phyloP scores from a whole-genome alignment of 2,797 vertebrate genomes.

The Tiaroga cobitis region DNA sequence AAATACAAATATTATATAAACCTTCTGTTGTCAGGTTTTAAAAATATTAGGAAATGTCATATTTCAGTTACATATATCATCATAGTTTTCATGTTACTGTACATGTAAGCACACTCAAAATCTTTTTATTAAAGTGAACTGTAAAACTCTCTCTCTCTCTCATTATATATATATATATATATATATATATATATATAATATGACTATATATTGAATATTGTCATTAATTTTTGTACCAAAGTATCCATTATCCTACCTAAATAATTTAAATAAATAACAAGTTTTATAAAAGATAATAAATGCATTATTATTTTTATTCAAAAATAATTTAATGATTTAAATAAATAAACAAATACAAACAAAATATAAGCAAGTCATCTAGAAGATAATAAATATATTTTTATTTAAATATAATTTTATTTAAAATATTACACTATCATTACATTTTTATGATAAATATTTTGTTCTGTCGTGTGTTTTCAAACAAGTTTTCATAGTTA shows the following conservation, averaged over 20 bases:
- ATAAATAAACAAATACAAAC: background rate
- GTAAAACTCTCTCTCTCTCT: too few relatives aligned
- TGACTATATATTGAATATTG: background rate
- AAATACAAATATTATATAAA: background rate
- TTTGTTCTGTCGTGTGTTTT: background rate
- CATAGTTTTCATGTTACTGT: too few relatives aligned
- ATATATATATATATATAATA: too few relatives aligned
- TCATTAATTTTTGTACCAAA: background rate
- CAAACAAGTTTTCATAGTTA: background rate
- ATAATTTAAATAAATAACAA: background rate
- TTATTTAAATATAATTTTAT: background rate
- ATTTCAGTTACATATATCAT: too few relatives aligned
- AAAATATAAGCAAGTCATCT: background rate
- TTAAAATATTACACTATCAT: background rate
- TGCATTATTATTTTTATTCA: too few relatives aligned
- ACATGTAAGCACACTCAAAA: too few relatives aligned
- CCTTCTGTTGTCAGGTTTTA: background rate
- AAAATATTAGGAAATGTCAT: too few relatives aligned
- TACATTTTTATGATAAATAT: too few relatives aligned
- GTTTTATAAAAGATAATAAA: background rate
- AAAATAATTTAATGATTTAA: background rate
- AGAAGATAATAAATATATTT: background rate
- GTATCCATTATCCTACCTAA: background rate
- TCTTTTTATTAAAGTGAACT: too few relatives aligned
- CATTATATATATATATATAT: too few relatives aligned